A percentile compares a stretch with the other conserved stretches of the same genome.
These are phyloP conservation scores for Phengaris arion DNA, from an alignment of 2,888 invertebrate species.

Conservation along the genomic window DNA sequence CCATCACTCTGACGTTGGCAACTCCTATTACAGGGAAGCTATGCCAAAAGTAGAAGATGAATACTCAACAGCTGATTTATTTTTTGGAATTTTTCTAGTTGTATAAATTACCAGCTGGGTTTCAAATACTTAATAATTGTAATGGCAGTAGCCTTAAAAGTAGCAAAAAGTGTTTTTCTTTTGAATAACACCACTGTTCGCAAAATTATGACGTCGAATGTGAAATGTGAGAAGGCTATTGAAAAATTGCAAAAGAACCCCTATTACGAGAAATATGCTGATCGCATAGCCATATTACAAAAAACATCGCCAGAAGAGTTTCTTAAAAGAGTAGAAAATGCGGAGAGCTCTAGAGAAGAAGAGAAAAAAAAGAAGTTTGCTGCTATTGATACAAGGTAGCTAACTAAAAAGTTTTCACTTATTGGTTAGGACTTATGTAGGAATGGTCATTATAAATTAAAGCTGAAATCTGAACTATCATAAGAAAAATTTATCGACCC, in stretches of 20 bases:
- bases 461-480: no score
- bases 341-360: slow-evolving; percentile 56
- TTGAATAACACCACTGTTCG: slow-evolving; percentile 42
- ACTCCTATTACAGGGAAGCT: no score
- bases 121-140: slow-evolving; percentile 31
- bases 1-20: no score
- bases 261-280: slow-evolving; percentile 89
- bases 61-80: background rate
- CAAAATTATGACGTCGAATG: slow-evolving; percentile 59
- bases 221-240: slow-evolving; percentile 68
- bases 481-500: no score
- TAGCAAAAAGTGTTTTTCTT: slow-evolving; percentile 37
- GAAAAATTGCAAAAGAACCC: slow-evolving; percentile 84
- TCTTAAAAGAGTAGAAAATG: slow-evolving; percentile 80
- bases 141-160: slow-evolving; percentile 44
- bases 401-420: slow-evolving; percentile 4
- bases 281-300: slow-evolving; percentile 86
- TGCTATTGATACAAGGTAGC: slow-evolving; percentile 62
- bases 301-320: slow-evolving; percentile 88
- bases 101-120: background rate
- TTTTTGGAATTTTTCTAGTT: background rate
- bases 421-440: background rate
- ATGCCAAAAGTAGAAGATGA: no score
- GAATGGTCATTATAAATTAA: background rate
- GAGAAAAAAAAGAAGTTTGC: slow-evolving; percentile 61